A percentile compares a stretch with the other conserved stretches of the same genome.
Evolutionary conservation across 2,797 vertebrate species (phyloP).

Genomic region (Catamblyrhynchus diadema): DNA sequence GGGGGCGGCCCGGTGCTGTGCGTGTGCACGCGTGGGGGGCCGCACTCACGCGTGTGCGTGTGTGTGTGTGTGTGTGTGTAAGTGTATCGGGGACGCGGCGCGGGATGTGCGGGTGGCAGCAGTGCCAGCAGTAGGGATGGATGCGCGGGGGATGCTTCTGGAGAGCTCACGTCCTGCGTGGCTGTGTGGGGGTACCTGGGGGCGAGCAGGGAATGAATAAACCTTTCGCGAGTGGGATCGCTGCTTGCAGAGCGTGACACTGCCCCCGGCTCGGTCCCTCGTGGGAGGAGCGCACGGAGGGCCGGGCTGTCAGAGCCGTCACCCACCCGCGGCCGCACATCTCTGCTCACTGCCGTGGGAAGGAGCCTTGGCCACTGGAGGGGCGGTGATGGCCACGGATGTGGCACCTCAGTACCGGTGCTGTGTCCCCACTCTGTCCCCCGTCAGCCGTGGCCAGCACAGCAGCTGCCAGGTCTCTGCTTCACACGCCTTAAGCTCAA

Average conservation of each 20-base stretch:
- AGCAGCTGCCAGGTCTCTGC: background rate
- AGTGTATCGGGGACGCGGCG: background rate
- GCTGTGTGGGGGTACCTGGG: background rate
- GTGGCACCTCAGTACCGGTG: rapidly evolving
- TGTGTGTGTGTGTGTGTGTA: background rate
- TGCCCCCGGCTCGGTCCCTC: background rate
- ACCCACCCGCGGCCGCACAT: rapidly evolving
- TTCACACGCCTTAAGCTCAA: rapidly evolving
- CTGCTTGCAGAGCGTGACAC: background rate
- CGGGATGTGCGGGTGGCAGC: background rate
- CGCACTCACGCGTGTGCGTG: background rate
- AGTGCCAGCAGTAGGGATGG: background rate
- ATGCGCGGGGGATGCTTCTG: background rate
- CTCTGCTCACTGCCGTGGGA: background rate
- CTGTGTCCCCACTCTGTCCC: rapidly evolving
- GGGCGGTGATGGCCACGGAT: rapidly evolving
- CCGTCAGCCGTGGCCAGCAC: rapidly evolving
- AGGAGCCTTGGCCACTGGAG: background rate
- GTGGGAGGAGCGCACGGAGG: rapidly evolving
- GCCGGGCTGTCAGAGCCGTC: background rate
- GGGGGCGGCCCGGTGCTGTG: background rate
- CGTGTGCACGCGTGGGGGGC: background rate
- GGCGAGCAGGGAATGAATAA: background rate
- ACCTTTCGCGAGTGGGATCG: background rate
- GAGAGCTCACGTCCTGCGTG: background rate